A percentile compares a stretch with the other conserved stretches of the same genome.
phyloP scores from a whole-genome alignment of 2,113 vertebrate species.

The Orientallactaga bullata region DNA sequence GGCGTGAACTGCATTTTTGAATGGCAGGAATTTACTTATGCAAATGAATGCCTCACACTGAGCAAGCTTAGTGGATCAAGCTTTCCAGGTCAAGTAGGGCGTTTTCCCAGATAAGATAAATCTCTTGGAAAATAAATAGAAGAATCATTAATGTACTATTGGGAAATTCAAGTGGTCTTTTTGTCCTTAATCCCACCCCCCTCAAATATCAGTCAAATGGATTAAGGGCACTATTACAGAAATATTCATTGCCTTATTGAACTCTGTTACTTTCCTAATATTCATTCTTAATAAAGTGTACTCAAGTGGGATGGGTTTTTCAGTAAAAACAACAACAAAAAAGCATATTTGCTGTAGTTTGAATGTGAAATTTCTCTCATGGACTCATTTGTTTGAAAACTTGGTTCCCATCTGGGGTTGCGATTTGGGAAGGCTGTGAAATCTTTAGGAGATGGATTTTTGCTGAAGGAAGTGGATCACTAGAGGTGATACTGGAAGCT shows the following conservation, averaged over 20 bases:
- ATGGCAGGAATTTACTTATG: conserved; percentile 56
- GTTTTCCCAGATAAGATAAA: conserved; percentile 60
- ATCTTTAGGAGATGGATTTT: too few relatives aligned
- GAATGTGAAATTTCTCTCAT: too few relatives aligned
- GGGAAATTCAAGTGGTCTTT: conserved; percentile 43
- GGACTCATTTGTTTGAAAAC: too few relatives aligned
- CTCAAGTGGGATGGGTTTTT: neutral
- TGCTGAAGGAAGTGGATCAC: too few relatives aligned
- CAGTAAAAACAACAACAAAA: neutral
- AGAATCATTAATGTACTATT: conserved; percentile 20
- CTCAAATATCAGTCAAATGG: neutral
- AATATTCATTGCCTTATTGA: conserved; percentile 14
- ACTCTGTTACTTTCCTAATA: neutral
- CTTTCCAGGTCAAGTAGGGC: conserved; percentile 39
- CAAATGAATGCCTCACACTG: conserved; percentile 22
- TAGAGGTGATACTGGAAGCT: too few relatives aligned
- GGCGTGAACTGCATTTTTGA: neutral
- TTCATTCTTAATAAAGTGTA: conserved; percentile 25
- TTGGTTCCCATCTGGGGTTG: too few relatives aligned
- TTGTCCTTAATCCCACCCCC: neutral
- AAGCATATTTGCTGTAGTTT: too few relatives aligned
- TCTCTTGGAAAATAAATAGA: conserved; percentile 43
- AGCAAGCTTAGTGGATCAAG: conserved; percentile 39
- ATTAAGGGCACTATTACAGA: neutral
- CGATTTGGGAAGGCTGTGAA: too few relatives aligned